A percentile compares a stretch with the other conserved stretches of the same genome.
Evolutionary conservation across 2,888 invertebrate species (phyloP).

Genomic region (Apamea epomidion): DNA sequence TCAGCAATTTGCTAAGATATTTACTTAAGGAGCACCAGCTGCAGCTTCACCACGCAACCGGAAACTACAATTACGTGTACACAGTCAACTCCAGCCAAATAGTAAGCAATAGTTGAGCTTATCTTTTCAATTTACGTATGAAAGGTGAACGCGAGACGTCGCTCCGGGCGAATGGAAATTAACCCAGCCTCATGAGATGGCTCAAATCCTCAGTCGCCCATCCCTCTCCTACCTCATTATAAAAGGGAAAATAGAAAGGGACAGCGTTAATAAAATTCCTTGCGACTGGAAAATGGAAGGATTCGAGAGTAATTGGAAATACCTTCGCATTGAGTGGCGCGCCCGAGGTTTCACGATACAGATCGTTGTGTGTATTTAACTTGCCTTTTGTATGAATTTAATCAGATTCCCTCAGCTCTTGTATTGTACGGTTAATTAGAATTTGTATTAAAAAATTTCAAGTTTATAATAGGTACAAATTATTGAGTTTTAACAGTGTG

Average conservation of each 20-base stretch:
- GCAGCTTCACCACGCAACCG: background rate
- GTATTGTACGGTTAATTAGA: slow-evolving; percentile 81
- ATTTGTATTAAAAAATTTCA: slow-evolving; percentile 73
- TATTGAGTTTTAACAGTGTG: slow-evolving; percentile 41
- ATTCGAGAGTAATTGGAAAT: slow-evolving; percentile 90
- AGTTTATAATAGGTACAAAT: slow-evolving; percentile 45
- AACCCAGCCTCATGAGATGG: slow-evolving; percentile 84
- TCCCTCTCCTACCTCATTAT: slow-evolving; percentile 74
- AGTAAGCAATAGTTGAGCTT: slow-evolving; percentile 77
- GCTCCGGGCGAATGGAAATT: slow-evolving; percentile 87
- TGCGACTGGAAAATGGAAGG: slow-evolving; percentile 87
- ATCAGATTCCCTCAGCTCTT: slow-evolving; percentile 81
- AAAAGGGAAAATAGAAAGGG: slow-evolving; percentile 74
- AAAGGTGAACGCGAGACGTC: slow-evolving; percentile 81
- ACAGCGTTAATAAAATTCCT: slow-evolving; percentile 84
- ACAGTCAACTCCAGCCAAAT: slow-evolving; percentile 60
- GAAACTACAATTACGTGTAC: slow-evolving; percentile 58
- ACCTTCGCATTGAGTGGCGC: slow-evolving; percentile 87
- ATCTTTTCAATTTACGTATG: slow-evolving; percentile 86
- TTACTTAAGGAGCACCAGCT: slow-evolving; percentile 32
- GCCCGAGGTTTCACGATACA: slow-evolving; percentile 83
- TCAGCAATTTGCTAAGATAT: slow-evolving; percentile 43
- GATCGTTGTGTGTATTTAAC: slow-evolving; percentile 82
- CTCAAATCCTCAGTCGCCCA: slow-evolving; percentile 75
- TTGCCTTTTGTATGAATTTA: slow-evolving; percentile 86